Base-by-base conservation (phyloP, 2,113 vertebrate genomes). In the Lampris megalopsis region DNA sequence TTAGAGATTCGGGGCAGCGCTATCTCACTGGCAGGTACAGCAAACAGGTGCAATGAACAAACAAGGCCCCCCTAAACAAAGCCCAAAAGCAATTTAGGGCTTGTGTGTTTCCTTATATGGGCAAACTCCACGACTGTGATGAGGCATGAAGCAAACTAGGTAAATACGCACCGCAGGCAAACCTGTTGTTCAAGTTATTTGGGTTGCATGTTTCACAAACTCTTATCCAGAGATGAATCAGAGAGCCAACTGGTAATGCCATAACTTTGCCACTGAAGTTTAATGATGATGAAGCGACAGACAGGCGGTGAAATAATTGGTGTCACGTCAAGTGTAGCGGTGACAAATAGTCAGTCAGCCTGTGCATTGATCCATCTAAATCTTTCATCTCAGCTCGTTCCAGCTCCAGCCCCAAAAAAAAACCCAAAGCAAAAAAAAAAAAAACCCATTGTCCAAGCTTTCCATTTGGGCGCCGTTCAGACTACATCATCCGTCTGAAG, bases 81-180 rank as follows among this genome's bases (percentile, higher is more conserved):
- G 87, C 80, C 75, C 67, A 63, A 87, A 92, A 89, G 86, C 89
- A 93, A 92, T 93, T 92, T 91, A 79, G 68, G 67, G 43, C 58
- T 71, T 90, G 92, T 93, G 87, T 91, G 84, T 84, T 81, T 81
- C 73, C 78, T 76, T 64, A 76, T 83, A 87, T 84, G 86, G 84
- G 86, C 78, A 91, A 92, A 91, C 87, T 69, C 66, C 75, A 63
- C 79, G 84, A 80, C 80, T 79, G 77, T 86, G 86, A 85, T 79
- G 69, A 84, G 75, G 75, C 75, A 69, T 73, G 87, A 73, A 83
- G 88, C 71, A 84, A 84, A 90, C 47, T 73, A 87, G 82, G 75
- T 79, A 90, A 91, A 91, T 85, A 87, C 82, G 82, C 77, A 79
- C 66, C 60, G 48, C 71, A 76, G 81, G 64, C 50, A 77, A 88